Evolutionary conservation across 2,797 vertebrate species (phyloP), one percentile per base, ranked within the genome.

Genomic region (Prunella strophiata): DNA sequence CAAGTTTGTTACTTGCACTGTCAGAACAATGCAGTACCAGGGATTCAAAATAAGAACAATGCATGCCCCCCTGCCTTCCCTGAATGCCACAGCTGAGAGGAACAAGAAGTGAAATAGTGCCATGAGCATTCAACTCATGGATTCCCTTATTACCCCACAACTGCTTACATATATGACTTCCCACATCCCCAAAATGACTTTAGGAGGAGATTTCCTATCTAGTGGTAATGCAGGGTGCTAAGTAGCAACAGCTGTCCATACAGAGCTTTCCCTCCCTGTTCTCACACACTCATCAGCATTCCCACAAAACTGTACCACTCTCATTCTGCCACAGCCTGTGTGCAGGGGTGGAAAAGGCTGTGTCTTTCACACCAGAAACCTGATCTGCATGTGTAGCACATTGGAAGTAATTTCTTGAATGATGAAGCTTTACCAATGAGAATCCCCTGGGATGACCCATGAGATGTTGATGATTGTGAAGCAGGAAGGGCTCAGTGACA

Each of bases 401-500:
- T 5, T 40, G 67, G 71, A 72, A n/a, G 27, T 52, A 65, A 78
- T 87, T 85, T 85, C 32, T 68, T 85, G 63, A 72, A 54, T 47
- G 43, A 34, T 16, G 47, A 27, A 68, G 6, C 11, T 48, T 85
- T 30, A 54, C 11, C 0, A 0, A 2, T 65, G 62, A 54, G 38
- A 57, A 74, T 68, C 7, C 18, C 7, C 7, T 26, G 42, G 26
- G 16, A 19, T 52, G 47, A 14, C 29, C 32, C 6, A 7, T 48
- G 51, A 58, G 27, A 58, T 51, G 32, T 0, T 68, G 54, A 42
- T 75, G n/a, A 34, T 40, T 36, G 7, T 19, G 43, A 55, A 40
- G 42, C 15, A 32, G 50, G 27, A 85, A 63, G 36, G 12, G 12
- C 72, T 84, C 2, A 1, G 16, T 57, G 50, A 47, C 19, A 22